Base-by-base conservation (phyloP, 1,140 invertebrate genomes). In the Daktulosphaira vitifoliae region DNA sequence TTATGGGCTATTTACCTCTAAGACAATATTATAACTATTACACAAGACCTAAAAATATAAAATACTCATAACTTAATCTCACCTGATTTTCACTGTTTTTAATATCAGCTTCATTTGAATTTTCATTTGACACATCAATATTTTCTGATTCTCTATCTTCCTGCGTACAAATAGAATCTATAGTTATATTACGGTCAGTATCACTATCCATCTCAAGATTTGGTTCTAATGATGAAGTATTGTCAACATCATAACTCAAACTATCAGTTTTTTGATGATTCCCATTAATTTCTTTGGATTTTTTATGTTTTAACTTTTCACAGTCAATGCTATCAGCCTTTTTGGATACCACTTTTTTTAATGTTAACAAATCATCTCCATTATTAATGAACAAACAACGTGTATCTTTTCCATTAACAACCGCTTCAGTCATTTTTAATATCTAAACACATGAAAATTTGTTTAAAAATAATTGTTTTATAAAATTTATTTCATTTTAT, bases 161-260 rank as follows among this genome's bases (percentile, higher is more conserved):
- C 46, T 62, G 56, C 5, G 56, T 62, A 22, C 56, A 62, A 62
- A 62, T 33, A 46, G 56, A 62, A 62, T 29, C 42, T 8, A 62
- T 62, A 15, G 56, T 62, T 29, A 62, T 62, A 62, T 62, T 62
- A n/a, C 56, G 56, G 44, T 62, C 56, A 15, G 56, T 62, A 26
- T 62, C 56, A 48, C 56, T 62, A 33, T 62, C 56, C 56, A 62
- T 62, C 46, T 62, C 56, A 20, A 62, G 46, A 62, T 62, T 48
- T 18, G 56, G 56, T 33, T 62, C 56, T 15, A 62, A 22, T 46
- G 56, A 62, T 33, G 56, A 62, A 46, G 56, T 62, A 46, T 62
- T 62, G 44, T 62, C 56, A 5, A 62, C 16, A 62, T 62, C 56
- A 62, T 46, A 62, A 46, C 46, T 62, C 15, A 62, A 46, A 1